Evolutionary conservation across 2,113 vertebrate species (phyloP).

Genomic region (Chamaetylas fuelleborni): DNA sequence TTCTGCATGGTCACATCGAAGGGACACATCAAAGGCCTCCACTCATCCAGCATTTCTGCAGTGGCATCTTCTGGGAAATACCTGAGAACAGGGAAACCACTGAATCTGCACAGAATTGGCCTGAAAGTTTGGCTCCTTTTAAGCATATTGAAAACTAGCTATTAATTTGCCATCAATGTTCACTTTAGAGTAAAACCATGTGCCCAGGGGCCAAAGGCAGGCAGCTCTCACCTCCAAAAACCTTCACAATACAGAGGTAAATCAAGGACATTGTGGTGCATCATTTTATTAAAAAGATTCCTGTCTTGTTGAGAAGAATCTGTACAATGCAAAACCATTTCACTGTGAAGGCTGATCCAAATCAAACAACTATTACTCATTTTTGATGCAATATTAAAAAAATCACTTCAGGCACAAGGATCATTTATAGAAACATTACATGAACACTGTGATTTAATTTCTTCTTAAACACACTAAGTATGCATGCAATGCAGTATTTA

Average conservation of each 20-base stretch:
- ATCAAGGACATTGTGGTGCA: neutral
- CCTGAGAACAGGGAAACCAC: constrained; percentile 61
- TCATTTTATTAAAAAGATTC: neutral
- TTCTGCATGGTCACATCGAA: constrained; percentile 99
- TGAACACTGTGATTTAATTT: neutral
- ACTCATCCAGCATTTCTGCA: constrained; percentile 94
- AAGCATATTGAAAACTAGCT: neutral
- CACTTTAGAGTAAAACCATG: neutral
- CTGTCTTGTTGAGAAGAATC: neutral
- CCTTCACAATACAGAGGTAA: neutral
- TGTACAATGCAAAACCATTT: neutral
- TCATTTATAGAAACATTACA: neutral
- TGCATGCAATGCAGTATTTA: neutral
- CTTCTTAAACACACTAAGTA: neutral
- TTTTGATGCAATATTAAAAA: neutral
- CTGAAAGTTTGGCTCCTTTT: neutral
- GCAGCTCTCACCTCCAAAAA: neutral
- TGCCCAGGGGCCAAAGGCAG: neutral
- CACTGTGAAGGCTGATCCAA: neutral
- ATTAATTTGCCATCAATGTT: neutral
- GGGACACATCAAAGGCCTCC: constrained; percentile 94
- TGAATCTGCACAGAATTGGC: neutral
- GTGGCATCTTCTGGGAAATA: constrained; percentile 92
- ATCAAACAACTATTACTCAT: neutral
- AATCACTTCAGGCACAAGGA: neutral